Percentiles rank a stretch among this genome's conserved stretches.
phyloP scores from a whole-genome alignment of 1,140 invertebrate genomes.

The Steinernema feltiae region DNA sequence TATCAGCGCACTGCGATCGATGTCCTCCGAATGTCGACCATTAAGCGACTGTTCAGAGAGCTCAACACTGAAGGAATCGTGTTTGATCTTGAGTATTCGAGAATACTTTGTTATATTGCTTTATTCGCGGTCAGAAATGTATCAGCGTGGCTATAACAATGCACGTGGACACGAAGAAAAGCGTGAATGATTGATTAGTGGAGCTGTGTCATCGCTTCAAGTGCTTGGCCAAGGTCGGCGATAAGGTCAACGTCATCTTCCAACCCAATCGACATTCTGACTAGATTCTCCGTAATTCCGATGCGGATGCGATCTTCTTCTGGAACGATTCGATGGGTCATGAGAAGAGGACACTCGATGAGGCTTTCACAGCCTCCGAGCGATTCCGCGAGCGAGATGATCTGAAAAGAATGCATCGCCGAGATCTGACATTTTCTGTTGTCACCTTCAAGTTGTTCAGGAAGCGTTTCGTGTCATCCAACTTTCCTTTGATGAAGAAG shows the following conservation, averaged over 20 bases:
- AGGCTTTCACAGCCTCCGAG: constrained; percentile 91
- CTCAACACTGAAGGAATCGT: too few species aligned
- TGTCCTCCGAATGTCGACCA: not conserved
- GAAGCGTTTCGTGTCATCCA: constrained; percentile 73
- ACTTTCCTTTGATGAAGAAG: constrained; percentile 75
- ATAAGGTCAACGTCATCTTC: constrained; percentile 81
- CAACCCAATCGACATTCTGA: constrained; percentile 83
- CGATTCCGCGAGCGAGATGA: constrained; percentile 81
- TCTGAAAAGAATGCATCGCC: constrained; percentile 37
- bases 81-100: too few species aligned
- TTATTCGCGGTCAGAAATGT: too few species aligned
- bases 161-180: too few species aligned
- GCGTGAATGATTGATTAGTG: not conserved
- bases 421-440: not conserved
- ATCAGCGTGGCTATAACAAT: too few species aligned
- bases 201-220: constrained; percentile 40
- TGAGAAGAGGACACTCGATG: constrained; percentile 61
- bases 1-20: not conserved
- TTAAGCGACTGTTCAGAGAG: not conserved
- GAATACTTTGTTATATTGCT: too few species aligned
- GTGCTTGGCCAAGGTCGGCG: constrained; percentile 76
- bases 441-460: constrained; percentile 67
- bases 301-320: constrained; percentile 68
- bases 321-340: constrained; percentile 61
- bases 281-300: constrained; percentile 77